phyloP scores from a whole-genome alignment of 2,888 invertebrate species.

The Eupelmus urozonus region DNA sequence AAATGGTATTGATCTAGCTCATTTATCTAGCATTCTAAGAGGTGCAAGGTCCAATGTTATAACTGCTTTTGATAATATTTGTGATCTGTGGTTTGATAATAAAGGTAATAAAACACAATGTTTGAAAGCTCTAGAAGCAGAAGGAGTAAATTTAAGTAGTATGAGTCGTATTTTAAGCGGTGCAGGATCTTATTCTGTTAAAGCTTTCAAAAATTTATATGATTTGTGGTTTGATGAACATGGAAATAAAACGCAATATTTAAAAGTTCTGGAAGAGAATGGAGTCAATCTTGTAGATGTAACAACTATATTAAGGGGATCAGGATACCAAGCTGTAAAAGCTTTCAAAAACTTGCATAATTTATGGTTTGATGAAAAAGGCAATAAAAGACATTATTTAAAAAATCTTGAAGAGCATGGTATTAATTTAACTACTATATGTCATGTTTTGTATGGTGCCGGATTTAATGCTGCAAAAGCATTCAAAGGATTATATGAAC shows the following conservation, averaged over 20 bases:
- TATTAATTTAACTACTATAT: background rate
- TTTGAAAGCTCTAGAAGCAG: conserved; percentile 20
- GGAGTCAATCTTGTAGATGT: background rate
- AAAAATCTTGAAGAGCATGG: conserved; percentile 29
- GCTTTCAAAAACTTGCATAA: conserved; percentile 62
- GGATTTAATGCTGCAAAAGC: background rate
- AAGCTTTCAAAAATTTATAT: background rate
- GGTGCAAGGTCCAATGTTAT: background rate
- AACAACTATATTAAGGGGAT: conserved; percentile 17
- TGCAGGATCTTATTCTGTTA: background rate
- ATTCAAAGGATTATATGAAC: conserved; percentile 5
- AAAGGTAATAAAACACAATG: conserved; percentile 7
- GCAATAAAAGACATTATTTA: conserved; percentile 50
- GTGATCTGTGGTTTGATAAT: conserved; percentile 38
- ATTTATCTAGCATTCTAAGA: conserved; percentile 14
- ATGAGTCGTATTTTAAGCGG: conserved; percentile 7
- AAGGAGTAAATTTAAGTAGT: background rate
- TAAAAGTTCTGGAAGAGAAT: conserved; percentile 56
- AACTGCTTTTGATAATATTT: conserved; percentile 21
- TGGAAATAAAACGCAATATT: conserved; percentile 29
- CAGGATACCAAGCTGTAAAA: conserved; percentile 55
- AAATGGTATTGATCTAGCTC: background rate
- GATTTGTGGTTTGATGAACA: conserved; percentile 18
- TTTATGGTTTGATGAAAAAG: conserved; percentile 59
- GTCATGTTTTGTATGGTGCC: background rate